These are phyloP conservation scores for Porites cylindrica DNA, from an alignment of 92 coral and sea anemone genomes.

Conservation along the genomic window DNA sequence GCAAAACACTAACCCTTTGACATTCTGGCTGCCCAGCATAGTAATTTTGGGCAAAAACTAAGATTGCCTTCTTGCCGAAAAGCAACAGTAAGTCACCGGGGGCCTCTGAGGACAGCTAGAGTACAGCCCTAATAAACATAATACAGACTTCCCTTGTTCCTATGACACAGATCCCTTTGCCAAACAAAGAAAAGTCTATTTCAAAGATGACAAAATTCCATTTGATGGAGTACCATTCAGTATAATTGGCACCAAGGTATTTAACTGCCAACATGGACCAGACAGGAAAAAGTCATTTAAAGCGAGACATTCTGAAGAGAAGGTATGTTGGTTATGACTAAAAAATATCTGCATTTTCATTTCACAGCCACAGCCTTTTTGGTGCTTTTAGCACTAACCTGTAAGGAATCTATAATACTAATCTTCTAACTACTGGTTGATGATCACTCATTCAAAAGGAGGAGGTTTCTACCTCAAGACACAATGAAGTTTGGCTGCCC, in stretches of 20 bases:
- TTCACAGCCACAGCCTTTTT: too few species aligned
- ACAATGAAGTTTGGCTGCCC: not conserved
- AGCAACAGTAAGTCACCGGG: too few species aligned
- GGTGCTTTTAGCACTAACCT: too few species aligned
- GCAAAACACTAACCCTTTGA: too few species aligned
- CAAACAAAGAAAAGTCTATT: slow-evolving; percentile 48
- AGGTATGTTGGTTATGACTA: slow-evolving; percentile 1
- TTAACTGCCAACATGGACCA: slow-evolving; percentile 77
- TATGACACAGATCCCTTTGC: slow-evolving; percentile 58
- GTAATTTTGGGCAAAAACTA: too few species aligned
- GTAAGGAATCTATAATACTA: not conserved
- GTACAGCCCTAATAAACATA: not conserved
- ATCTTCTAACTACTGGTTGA: slow-evolving; percentile 40
- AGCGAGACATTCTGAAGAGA: slow-evolving; percentile 1
- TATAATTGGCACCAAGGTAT: slow-evolving; percentile 62
- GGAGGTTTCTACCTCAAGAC: slow-evolving; percentile 1
- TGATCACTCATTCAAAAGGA: slow-evolving; percentile 58
- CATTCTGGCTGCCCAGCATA: too few species aligned
- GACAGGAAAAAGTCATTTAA: slow-evolving; percentile 54
- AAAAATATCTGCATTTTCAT: not conserved
- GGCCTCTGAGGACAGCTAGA: too few species aligned
- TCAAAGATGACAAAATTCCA: slow-evolving; percentile 49
- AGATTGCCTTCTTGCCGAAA: too few species aligned
- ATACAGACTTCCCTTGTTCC: slow-evolving; percentile 9
- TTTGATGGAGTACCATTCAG: slow-evolving; percentile 73